Base-by-base conservation (phyloP, 2,797 vertebrate genomes). In the Caiman crocodilus region DNA sequence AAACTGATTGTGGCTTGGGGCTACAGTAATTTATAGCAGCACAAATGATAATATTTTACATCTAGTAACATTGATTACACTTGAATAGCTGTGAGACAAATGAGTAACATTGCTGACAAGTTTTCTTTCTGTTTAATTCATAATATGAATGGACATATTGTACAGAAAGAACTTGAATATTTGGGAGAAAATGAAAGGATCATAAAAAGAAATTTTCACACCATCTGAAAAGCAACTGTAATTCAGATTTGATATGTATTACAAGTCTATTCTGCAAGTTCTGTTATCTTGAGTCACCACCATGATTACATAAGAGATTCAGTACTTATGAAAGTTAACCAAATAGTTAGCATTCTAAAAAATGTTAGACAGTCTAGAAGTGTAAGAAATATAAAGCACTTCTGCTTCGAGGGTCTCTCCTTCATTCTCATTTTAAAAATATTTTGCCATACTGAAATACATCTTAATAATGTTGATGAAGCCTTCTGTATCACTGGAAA, bases 191-290 rank as follows among this genome's bases (percentile, higher is more conserved):
- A 67, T 88, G 63, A 23, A 26, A 16, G 17, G 16, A 60, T 26
- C 4, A 85, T 1, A 78, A 81, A 89, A 89, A 84, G 25, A 30
- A 57, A 30, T 79, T 18, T 77, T 90, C 61, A 67, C 65, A 87
- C 76, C 5, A 20, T 73, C 82, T 95, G 21, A 94, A 92, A 94
- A 74, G 11, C 32, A 83, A 75, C 75, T 26, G 75, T 63, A 85
- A 79, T 8, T 88, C 42, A 92, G 84, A 28, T 74, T 82, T 90
- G 56, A 79, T 1, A 0, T 71, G 23, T 42, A 84, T 76, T 94
- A 21, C 79, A 87, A 94, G 88, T 63, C 32, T 94, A 86, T 59
- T 83, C 6, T 76, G 23, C 23, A 58, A 14, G 42, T 89, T 82
- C 80, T 86, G 50, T 75, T 50, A 58, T 77, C 79, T 55, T 89